Evolutionary conservation across 2,888 invertebrate genomes (phyloP).

Genomic region (Cheilosia vernalis): DNA sequence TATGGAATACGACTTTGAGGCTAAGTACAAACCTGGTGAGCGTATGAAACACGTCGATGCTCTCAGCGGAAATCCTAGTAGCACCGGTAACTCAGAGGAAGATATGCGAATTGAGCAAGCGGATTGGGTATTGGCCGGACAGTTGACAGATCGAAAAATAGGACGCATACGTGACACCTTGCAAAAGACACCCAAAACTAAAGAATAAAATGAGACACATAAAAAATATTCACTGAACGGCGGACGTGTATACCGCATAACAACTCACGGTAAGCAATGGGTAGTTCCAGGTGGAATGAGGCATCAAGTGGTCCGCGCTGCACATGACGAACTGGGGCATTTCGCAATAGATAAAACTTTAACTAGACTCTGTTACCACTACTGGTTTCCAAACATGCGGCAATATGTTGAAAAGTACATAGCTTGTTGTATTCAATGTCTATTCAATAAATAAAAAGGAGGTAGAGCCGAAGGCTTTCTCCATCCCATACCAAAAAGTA

Average conservation of each 20-base stretch:
- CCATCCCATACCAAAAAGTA: constrained; percentile 80
- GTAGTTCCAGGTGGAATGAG: constrained; percentile 63
- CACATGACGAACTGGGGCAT: constrained; percentile 34
- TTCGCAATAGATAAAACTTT: constrained; percentile 74
- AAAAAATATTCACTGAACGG: constrained; percentile 61
- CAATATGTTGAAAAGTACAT: constrained; percentile 81
- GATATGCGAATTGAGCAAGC: too few species aligned
- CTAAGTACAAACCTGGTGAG: too few species aligned
- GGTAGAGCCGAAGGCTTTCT: constrained; percentile 78
- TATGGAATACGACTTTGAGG: too few species aligned
- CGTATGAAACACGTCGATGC: too few species aligned
- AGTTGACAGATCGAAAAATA: too few species aligned
- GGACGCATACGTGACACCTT: too few species aligned
- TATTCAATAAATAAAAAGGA: constrained; percentile 78
- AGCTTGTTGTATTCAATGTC: constrained; percentile 76
- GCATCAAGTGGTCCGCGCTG: constrained; percentile 55
- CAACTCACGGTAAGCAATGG: constrained; percentile 52
- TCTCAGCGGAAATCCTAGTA: too few species aligned
- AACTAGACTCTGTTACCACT: constrained; percentile 77
- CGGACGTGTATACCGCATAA: constrained; percentile 58
- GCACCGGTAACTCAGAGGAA: too few species aligned
- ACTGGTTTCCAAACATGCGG: constrained; percentile 82
- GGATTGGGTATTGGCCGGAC: too few species aligned
- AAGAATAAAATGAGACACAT: constrained; percentile 19
- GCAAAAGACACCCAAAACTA: too few species aligned